phyloP scores from a whole-genome alignment of 2,888 invertebrate species.

The Standfussiana lucernea region DNA sequence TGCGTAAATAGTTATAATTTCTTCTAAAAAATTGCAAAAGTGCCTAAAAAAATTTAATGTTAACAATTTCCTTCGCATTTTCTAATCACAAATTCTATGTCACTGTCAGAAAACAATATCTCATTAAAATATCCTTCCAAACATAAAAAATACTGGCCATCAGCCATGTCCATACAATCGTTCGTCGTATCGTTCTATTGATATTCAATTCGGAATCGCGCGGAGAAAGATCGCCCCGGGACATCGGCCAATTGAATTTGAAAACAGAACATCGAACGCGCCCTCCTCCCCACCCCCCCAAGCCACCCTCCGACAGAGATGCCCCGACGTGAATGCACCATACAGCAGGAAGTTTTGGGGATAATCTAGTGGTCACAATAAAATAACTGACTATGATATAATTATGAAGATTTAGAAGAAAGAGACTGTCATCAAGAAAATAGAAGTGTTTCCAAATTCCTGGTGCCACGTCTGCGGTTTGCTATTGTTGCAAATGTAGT shows the following conservation, averaged over 20 bases:
- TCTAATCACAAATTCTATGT: not conserved
- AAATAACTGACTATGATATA: not conserved
- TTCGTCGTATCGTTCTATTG: slow-evolving; percentile 83
- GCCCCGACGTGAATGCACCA: slow-evolving; percentile 70
- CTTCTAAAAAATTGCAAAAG: too few relatives aligned
- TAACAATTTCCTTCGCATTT: not conserved
- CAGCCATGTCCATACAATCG: slow-evolving; percentile 79
- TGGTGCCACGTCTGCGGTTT: not conserved
- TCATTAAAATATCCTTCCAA: slow-evolving; percentile 13
- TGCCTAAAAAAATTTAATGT: too few relatives aligned
- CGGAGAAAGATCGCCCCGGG: slow-evolving; percentile 89
- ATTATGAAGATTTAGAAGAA: not conserved
- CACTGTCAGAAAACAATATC: slow-evolving; percentile 4
- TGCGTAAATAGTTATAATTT: too few relatives aligned
- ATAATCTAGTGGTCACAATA: not conserved
- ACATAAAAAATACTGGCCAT: slow-evolving; percentile 31
- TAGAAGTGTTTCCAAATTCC: not conserved
- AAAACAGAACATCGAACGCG: slow-evolving; percentile 85
- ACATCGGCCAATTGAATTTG: slow-evolving; percentile 90
- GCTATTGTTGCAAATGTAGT: not conserved
- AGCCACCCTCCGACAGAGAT: slow-evolving; percentile 57
- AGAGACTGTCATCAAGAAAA: not conserved
- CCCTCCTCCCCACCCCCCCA: slow-evolving; percentile 63
- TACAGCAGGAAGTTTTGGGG: not conserved
- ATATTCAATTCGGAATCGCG: slow-evolving; percentile 89